A percentile compares a stretch with the other conserved stretches of the same genome.
Conservation (phyloP, 2,888 invertebrate genomes). For the Pterostichus madidus region DNA sequence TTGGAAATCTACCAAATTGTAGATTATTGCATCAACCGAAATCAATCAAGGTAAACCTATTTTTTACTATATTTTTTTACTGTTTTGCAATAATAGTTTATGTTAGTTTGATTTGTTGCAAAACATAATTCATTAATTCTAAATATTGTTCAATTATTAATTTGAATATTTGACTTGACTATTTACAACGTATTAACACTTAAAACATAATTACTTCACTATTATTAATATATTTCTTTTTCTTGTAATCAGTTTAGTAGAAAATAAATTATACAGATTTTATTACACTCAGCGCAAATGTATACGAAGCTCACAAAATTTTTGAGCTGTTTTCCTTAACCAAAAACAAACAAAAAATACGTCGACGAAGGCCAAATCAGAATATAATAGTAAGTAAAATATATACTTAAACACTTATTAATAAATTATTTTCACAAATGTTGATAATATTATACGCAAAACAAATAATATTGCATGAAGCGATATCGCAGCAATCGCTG, state of each 20-base stretch:
- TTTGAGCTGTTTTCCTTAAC: background rate
- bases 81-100: conserved; percentile 1
- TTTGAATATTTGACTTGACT: conserved; percentile 14
- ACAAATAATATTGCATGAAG: conserved; percentile 41
- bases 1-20: background rate
- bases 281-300: conserved; percentile 8
- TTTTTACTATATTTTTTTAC: background rate
- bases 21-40: background rate
- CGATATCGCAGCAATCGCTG: conserved; percentile 11
- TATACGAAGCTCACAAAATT: conserved; percentile 5
- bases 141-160: conserved; percentile 11
- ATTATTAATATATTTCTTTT: conserved; percentile 2
- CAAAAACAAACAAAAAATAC: conserved; percentile 5
- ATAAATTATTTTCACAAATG: conserved; percentile 47
- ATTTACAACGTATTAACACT: background rate
- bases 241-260: conserved; percentile 10
- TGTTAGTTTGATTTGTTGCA: background rate
- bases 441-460: conserved; percentile 57
- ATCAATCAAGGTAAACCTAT: conserved; percentile 12
- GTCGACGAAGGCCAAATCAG: conserved; percentile 3
- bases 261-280: conserved; percentile 11
- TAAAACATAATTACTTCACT: conserved; percentile 10
- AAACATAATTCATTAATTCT: conserved; percentile 4
- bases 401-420: conserved; percentile 37
- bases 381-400: conserved; percentile 20